Evolutionary conservation across 2,888 invertebrate genomes (phyloP).

Genomic region (Aphidoletes aphidimyza): DNA sequence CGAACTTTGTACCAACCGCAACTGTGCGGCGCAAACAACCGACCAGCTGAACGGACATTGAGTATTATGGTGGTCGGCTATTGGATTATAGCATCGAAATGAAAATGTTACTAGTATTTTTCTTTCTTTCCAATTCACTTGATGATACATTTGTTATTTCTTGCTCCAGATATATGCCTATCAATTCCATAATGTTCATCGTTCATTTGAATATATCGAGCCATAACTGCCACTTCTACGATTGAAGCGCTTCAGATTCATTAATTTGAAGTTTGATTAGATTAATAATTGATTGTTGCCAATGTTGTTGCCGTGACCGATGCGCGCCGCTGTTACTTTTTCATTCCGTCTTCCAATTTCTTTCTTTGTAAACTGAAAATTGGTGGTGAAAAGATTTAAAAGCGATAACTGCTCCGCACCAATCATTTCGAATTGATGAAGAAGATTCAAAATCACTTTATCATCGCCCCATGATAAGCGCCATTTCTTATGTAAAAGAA

Average conservation of each 20-base stretch:
- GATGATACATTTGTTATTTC: not conserved
- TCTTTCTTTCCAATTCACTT: not conserved
- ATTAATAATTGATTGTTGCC: not conserved
- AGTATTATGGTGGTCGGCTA: too few species aligned
- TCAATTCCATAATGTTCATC: slow-evolving; percentile 15
- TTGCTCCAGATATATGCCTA: not conserved
- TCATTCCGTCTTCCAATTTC: not conserved
- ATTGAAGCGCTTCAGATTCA: not conserved
- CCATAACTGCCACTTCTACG: not conserved
- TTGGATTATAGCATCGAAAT: not conserved
- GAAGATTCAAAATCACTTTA: not conserved
- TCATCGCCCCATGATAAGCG: not conserved
- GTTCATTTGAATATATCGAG: slow-evolving; percentile 2
- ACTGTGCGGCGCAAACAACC: not conserved
- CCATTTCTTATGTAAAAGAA: slow-evolving; percentile 21
- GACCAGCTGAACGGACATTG: too few species aligned
- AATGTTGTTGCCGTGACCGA: too few species aligned
- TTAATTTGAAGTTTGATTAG: not conserved
- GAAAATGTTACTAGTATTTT: not conserved
- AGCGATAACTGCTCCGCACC: not conserved
- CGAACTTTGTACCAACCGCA: not conserved
- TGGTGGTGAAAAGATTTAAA: not conserved
- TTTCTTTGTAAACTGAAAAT: not conserved
- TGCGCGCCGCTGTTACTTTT: not conserved
- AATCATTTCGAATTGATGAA: not conserved